These are phyloP conservation scores for Oreocharis arfaki DNA, from an alignment of 2,113 vertebrate genomes.

Conservation along the genomic window DNA sequence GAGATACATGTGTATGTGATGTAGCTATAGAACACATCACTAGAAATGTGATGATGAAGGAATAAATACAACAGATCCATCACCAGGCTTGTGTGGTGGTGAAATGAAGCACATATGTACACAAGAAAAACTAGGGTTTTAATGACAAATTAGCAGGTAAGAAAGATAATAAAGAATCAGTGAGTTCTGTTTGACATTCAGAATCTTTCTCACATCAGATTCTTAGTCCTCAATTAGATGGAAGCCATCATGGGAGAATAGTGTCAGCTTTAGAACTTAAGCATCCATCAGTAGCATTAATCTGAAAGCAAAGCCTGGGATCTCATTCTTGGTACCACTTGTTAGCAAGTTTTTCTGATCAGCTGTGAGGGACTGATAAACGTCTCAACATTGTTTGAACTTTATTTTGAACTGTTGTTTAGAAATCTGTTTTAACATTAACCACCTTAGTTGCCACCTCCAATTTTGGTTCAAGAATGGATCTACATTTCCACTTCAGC, in stretches of 20 bases:
- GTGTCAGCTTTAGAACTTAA: background rate
- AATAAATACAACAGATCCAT: background rate
- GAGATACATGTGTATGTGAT: background rate
- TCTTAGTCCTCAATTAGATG: background rate
- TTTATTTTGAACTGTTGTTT: background rate
- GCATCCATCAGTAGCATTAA: background rate
- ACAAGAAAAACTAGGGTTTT: background rate
- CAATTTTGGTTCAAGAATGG: background rate
- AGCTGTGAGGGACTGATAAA: background rate
- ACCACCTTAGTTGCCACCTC: background rate
- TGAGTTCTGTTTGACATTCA: background rate
- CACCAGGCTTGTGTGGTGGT: too few species aligned
- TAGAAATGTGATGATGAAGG: background rate
- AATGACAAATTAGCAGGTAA: slow-evolving; percentile 9
- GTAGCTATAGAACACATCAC: background rate
- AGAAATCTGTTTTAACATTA: background rate
- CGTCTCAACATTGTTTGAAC: background rate
- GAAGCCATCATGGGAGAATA: background rate
- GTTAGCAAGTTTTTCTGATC: background rate
- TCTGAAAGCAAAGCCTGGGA: background rate
- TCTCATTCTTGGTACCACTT: background rate
- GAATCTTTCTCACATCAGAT: background rate
- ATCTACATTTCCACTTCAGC: background rate
- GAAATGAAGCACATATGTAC: background rate
- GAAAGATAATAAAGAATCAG: background rate